Evolutionary conservation across 2,888 invertebrate species (phyloP), one percentile per base, ranked within the genome.

Genomic region (Camponotus fellah): DNA sequence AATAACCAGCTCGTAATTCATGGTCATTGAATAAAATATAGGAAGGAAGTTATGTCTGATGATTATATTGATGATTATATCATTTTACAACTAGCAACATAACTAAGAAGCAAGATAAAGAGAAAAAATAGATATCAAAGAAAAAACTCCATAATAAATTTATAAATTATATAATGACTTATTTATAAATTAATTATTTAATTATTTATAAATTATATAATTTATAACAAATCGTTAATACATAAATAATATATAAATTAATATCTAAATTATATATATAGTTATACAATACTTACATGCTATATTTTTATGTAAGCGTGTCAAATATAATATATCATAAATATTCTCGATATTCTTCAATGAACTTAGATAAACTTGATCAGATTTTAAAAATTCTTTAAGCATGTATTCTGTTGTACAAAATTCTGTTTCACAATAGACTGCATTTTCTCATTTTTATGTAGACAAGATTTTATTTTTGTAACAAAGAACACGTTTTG

Each of bases 1-100:
- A 46, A 80, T 75, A 71, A 79, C 26, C 56, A 14, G 8, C 14
- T 66, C 6, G 14, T 34, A 9, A 46, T 80, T 80, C 79, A 80
- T 21, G 72, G 72, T 49, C 72, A 80, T 12, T 17, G 56, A 79
- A 72, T 72, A n/a, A 60, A 46, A 60, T 37, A 68, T 34, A 3
- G 6, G 12, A 58, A 37, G 21, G 3, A 21, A 8, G 1, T 12
- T 17, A 2, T 56, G 8, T 71, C 21, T 9, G 8, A 37, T 4
- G 1, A 26, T 26, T 26, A 26, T 26, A 26, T 26, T 5, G 12
- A 12, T 6, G 6, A 40, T 58, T 58, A 60, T 10, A 0, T 49
- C 17, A 17, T 17, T 49, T 49, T 49, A 5, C 49, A 53, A 53
- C 0, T n/a, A 8, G n/a, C n/a, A 46, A 46, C 4, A 46, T 6